Conservation (phyloP, 2,888 invertebrate species). For the Theretra japonica region DNA sequence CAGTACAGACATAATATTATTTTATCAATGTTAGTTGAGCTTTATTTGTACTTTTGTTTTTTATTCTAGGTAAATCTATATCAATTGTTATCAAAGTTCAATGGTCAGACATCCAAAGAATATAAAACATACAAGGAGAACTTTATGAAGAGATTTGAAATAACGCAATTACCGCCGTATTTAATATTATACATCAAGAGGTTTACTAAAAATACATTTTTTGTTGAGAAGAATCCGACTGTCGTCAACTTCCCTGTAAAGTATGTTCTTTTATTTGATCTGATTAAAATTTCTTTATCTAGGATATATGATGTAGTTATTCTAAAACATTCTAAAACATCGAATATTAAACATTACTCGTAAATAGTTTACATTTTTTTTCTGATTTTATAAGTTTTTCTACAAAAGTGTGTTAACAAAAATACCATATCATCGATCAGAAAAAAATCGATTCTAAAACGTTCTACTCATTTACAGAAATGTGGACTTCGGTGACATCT, state of each 20-base stretch:
- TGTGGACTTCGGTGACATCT: slow-evolving; percentile 97
- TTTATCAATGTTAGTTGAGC: background rate
- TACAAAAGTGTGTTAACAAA: no score
- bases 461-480: slow-evolving; percentile 86
- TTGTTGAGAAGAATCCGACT: slow-evolving; percentile 99
- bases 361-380: no score
- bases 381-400: no score
- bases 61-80: slow-evolving; percentile 93
- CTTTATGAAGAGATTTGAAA: slow-evolving; percentile 98
- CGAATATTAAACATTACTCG: no score
- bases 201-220: slow-evolving; percentile 99
- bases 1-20: no score
- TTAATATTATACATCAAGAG: slow-evolving; percentile 98
- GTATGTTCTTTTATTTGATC: slow-evolving; percentile 84
- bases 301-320: no score
- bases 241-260: slow-evolving; percentile 99
- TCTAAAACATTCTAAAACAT: no score
- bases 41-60: background rate
- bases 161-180: slow-evolving; percentile 96
- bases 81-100: slow-evolving; percentile 97
- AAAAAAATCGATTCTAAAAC: background rate
- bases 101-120: slow-evolving; percentile 97
- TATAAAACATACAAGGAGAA: slow-evolving; percentile 99
- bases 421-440: no score
- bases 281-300: background rate